phyloP scores from a whole-genome alignment of 64 coral and sea anemone species.

The Montipora capricornis region DNA sequence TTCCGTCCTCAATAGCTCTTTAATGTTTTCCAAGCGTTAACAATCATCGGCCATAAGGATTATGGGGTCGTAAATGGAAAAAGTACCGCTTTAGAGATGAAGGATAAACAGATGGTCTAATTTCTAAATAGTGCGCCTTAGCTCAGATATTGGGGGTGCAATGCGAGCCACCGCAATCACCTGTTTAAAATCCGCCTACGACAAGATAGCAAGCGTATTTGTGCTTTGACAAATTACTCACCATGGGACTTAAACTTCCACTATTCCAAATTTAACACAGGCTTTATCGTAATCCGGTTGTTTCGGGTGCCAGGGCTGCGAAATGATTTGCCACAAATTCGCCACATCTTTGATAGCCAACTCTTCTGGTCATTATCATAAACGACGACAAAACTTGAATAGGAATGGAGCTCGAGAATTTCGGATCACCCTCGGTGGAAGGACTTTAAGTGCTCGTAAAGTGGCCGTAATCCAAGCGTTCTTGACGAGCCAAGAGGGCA shows the following conservation, averaged over 20 bases:
- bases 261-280: background rate
- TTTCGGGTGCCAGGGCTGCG: background rate
- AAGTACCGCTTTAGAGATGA: too few species aligned
- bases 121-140: too few species aligned
- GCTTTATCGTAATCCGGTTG: slow-evolving; percentile 12
- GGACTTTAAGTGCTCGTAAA: background rate
- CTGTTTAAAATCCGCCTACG: too few species aligned
- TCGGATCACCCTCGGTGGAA: background rate
- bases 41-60: background rate
- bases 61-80: background rate
- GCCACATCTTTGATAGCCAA: background rate
- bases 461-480: background rate
- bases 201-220: background rate
- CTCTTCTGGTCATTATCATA: background rate
- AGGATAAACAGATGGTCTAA: too few species aligned
- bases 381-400: slow-evolving; percentile 16
- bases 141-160: too few species aligned
- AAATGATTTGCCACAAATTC: slow-evolving; percentile 7
- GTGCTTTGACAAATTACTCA: background rate
- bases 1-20: slow-evolving; percentile 4
- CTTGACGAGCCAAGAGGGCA: background rate
- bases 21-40: slow-evolving; percentile 10
- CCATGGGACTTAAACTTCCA: background rate
- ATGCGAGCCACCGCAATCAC: too few species aligned
- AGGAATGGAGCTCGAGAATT: slow-evolving; percentile 24